Conservation (phyloP, 2,113 vertebrate species). For the Patagioenas fasciata region DNA sequence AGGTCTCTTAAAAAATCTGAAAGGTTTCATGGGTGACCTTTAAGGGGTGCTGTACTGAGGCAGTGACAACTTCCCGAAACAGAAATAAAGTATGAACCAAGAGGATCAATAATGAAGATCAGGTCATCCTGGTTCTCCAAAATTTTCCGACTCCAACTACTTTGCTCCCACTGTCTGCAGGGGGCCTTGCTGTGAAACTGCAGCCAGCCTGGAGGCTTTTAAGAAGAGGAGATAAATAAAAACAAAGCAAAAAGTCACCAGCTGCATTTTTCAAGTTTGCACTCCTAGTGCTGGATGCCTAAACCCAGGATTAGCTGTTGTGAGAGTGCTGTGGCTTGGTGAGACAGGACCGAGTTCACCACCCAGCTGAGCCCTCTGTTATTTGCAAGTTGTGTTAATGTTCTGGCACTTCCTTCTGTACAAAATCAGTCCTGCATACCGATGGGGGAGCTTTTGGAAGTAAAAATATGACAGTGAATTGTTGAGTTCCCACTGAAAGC, state of each 20-base stretch:
- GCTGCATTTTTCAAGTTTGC: neutral
- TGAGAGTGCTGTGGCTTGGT: neutral
- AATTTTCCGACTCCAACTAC: neutral
- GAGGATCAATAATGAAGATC: neutral
- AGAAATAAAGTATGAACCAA: neutral
- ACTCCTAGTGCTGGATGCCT: neutral
- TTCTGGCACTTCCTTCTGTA: neutral
- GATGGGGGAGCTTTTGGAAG: neutral
- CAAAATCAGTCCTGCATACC: neutral
- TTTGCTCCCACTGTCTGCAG: neutral
- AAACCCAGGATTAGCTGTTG: neutral
- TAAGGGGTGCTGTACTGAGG: neutral
- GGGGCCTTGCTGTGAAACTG: neutral
- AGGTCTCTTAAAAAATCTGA: neutral
- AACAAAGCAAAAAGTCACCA: conserved; percentile 14
- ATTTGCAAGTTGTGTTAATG: neutral
- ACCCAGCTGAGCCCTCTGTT: conserved; percentile 7
- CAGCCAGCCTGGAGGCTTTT: neutral
- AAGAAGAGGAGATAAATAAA: neutral
- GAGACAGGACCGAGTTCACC: neutral
- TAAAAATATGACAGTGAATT: conserved; percentile 32
- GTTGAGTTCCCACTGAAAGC: conserved; percentile 12
- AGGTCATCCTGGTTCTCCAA: neutral
- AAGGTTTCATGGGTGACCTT: neutral
- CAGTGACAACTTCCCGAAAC: neutral